Evolutionary conservation across 2,888 invertebrate genomes (phyloP).

Genomic region (Neocrepidodera transversa): DNA sequence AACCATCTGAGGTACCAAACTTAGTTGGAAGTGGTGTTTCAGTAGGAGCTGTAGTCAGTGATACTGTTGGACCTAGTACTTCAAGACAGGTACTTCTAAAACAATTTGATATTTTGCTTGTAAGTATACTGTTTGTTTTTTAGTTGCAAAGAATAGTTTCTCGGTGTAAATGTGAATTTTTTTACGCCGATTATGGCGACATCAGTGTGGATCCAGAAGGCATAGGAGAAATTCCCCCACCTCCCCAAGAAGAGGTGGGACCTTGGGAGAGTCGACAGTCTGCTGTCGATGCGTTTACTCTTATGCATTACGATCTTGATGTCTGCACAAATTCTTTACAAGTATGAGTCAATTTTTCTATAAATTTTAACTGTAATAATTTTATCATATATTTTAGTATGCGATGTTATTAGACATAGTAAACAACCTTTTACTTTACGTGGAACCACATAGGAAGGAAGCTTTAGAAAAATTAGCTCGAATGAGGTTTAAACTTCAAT

Average conservation of each 20-base stretch:
- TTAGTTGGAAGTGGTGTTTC: constrained; percentile 94
- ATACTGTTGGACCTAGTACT: constrained; percentile 83
- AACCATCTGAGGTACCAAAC: constrained; percentile 80
- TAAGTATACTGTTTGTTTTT: constrained; percentile 35
- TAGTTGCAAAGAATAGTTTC: constrained; percentile 96
- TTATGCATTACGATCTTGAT: constrained; percentile 98
- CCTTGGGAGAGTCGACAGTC: constrained; percentile 84
- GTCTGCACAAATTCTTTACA: constrained; percentile 95
- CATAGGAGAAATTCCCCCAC: constrained; percentile 72
- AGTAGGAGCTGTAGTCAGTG: constrained; percentile 95
- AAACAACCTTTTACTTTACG: constrained; percentile 94
- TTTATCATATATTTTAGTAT: constrained; percentile 68
- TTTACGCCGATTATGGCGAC: constrained; percentile 93
- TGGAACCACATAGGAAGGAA: constrained; percentile 94
- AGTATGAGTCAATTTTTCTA: constrained; percentile 61
- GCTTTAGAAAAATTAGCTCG: constrained; percentile 87
- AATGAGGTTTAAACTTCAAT: constrained; percentile 92
- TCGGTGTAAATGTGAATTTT: constrained; percentile 97
- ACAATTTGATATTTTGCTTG: too few species aligned
- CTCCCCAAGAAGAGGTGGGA: constrained; percentile 69
- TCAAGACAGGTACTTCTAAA: constrained; percentile 58
- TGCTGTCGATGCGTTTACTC: constrained; percentile 94
- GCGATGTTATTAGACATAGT: constrained; percentile 97
- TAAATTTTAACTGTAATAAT: neutral
- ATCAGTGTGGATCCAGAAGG: constrained; percentile 75